Base-by-base conservation (phyloP, 2,797 vertebrate genomes). In the Semaprochilodus insignis region DNA sequence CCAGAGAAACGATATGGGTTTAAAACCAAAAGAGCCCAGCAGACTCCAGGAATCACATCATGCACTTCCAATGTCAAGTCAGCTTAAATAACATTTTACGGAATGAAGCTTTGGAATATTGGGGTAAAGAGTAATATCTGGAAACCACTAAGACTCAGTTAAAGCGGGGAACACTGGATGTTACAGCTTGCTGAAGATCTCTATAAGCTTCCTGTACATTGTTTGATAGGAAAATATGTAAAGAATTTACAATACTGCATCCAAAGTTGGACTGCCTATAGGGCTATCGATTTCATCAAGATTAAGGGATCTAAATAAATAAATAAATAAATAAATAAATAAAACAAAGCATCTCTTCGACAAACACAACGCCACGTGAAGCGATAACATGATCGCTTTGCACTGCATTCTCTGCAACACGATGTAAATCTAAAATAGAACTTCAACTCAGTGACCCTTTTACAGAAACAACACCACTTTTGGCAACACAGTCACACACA, bases 31-130 rank as follows among this genome's bases (percentile, higher is more conserved):
- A 25, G n/a, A 60, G 31, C n/a, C 8, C 19, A 59, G 57, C 21
- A n/a, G 21, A 14, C 60, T 36, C 27, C 31, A 63, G 89, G 84
- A 84, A 87, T 89, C 90, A 91, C 91, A 87, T 92, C 89, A 88
- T 71, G 1, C 60, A 13, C 25, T 63, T 63, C 3, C 3, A 31
- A 23, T 5, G 13, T 52, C 40, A 36, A 62, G n/a, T 73, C 54
- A 25, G 16, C 44, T 83, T 83, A 76, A 74, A 65, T 71, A 82
- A 78, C 44, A 54, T 55, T 27, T 69, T n/a, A 55, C 52, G 17
- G 21, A 51, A 14, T 78, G 71, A 67, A 77, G 52, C 44, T 71
- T 76, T 11, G 82, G 74, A 79, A 55, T 65, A 80, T 85, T 34
- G 21, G 74, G 23, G 34, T 65, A 57, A 75, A 23, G 34, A 59